Percentiles rank a stretch among this genome's conserved stretches.
Evolutionary conservation across 2,888 invertebrate species (phyloP).

Genomic region (Candidula unifasciata): DNA sequence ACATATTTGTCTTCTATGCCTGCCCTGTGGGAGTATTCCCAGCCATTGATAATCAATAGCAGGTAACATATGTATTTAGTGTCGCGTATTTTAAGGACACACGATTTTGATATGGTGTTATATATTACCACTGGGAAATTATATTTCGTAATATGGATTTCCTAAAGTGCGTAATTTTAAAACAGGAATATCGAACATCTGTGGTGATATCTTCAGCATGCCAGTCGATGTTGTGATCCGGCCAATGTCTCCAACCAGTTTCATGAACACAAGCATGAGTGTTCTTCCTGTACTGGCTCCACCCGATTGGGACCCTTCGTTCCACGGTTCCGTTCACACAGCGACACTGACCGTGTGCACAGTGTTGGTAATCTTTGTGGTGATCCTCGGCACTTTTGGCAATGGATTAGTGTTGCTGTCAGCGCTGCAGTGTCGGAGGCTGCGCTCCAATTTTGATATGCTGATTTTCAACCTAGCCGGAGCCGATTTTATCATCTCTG

Average conservation of each 20-base stretch:
- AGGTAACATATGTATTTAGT: not conserved
- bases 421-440: conserved; percentile 61
- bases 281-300: not conserved
- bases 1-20: not conserved
- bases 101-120: too few relatives aligned
- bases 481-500: conserved; percentile 68
- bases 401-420: conserved; percentile 68
- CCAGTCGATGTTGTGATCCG: conserved; percentile 1
- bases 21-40: not conserved
- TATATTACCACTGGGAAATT: not conserved
- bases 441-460: conserved; percentile 65
- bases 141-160: not conserved
- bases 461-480: conserved; percentile 67
- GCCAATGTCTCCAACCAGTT: not conserved
- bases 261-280: conserved; percentile 14
- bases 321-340: conserved; percentile 66
- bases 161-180: not conserved
- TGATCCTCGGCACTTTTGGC: conserved; percentile 68
- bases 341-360: conserved; percentile 71
- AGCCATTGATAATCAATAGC: not conserved
- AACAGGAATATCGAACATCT: not conserved
- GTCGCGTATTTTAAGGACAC: too few relatives aligned
- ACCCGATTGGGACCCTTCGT: conserved; percentile 52
- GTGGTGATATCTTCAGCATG: not conserved
- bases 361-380: conserved; percentile 67